Conservation (phyloP, 1,140 invertebrate genomes). For the Spodoptera litura region DNA sequence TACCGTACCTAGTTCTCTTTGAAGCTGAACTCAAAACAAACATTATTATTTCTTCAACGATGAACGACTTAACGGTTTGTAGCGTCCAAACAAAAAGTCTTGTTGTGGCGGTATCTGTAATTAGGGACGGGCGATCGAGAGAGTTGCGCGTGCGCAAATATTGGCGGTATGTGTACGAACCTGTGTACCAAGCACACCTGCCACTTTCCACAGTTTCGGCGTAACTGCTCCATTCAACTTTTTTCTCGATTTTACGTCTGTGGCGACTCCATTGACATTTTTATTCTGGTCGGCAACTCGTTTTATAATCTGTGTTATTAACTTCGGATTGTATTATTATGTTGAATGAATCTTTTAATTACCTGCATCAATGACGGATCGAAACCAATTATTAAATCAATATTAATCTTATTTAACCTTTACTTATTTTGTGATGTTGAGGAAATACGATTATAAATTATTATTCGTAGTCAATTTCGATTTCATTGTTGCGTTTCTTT, state of each 20-base stretch:
- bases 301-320: conserved; percentile 35
- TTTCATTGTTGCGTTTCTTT: no score
- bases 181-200: conserved; percentile 23
- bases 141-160: conserved; percentile 33
- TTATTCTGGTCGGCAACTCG: not conserved
- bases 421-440: no score
- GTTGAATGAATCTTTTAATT: conserved; percentile 25
- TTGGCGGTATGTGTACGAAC: conserved; percentile 10
- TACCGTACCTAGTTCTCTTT: no score
- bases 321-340: conserved; percentile 12
- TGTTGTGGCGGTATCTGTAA: conserved; percentile 11
- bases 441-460: no score
- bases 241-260: conserved; percentile 27
- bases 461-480: no score
- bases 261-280: conserved; percentile 8
- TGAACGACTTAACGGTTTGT: not conserved
- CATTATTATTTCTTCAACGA: not conserved
- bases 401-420: no score
- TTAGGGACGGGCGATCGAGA: conserved; percentile 25
- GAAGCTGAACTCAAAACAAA: not conserved
- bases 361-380: conserved; percentile 18
- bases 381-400: not conserved
- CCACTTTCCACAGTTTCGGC: conserved; percentile 47
- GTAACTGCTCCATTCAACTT: conserved; percentile 47
- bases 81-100: conserved; percentile 24